Evolutionary conservation across 2,888 invertebrate genomes (phyloP).

Genomic region (Gortyna flavago): DNA sequence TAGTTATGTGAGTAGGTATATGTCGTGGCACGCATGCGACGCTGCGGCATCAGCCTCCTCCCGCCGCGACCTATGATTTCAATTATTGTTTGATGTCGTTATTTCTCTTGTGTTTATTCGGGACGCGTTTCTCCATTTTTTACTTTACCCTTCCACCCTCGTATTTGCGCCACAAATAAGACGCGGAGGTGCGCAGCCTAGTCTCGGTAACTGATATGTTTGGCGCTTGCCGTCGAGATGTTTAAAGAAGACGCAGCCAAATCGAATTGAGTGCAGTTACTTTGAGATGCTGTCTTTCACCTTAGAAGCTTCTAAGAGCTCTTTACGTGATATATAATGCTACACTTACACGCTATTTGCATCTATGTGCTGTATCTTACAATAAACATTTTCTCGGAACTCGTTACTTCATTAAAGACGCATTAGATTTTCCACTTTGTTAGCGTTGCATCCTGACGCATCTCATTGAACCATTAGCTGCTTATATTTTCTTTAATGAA

Average conservation of each 20-base stretch:
- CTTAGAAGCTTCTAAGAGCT: constrained; percentile 52
- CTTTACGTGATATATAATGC: constrained; percentile 39
- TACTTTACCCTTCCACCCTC: constrained; percentile 84
- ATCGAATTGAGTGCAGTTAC: constrained; percentile 84
- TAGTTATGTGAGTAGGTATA: constrained; percentile 14
- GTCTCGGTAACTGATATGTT: constrained; percentile 86
- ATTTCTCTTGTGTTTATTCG: constrained; percentile 88
- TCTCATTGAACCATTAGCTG: constrained; percentile 46
- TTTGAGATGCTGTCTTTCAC: constrained; percentile 70
- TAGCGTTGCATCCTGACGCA: constrained; percentile 9
- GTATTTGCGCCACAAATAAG: constrained; percentile 84
- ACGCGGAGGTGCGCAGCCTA: constrained; percentile 78
- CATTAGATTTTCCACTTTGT: constrained; percentile 24
- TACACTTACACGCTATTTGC: constrained; percentile 32
- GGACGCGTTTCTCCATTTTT: constrained; percentile 86
- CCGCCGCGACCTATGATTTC: constrained; percentile 85
- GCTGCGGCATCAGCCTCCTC: constrained; percentile 71
- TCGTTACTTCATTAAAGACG: constrained; percentile 14
- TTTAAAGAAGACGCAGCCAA: constrained; percentile 82
- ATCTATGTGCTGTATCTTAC: background rate
- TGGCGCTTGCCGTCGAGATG: constrained; percentile 79
- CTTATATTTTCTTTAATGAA: constrained; percentile 63
- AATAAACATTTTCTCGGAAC: constrained; percentile 15
- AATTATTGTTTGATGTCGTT: constrained; percentile 89
- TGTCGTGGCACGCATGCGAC: constrained; percentile 62